These are phyloP conservation scores for Poliocrania exsul DNA, from an alignment of 2,797 vertebrate genomes.

Conservation along the genomic window DNA sequence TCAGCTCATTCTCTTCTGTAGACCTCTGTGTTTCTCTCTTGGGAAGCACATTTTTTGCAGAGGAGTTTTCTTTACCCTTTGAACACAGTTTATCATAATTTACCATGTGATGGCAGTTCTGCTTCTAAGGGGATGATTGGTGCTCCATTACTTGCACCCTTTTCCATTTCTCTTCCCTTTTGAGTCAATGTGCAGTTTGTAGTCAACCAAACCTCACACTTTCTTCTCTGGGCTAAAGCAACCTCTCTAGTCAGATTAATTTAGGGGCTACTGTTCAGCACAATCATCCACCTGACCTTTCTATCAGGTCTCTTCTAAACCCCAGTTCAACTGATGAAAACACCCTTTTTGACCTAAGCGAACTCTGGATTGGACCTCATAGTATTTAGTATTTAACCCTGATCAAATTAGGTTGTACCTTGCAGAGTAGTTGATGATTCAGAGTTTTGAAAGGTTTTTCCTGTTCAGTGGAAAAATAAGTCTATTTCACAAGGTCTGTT, in stretches of 20 bases:
- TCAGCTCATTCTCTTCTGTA: neutral
- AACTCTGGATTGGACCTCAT: neutral
- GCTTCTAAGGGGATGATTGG: neutral
- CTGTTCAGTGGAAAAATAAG: neutral
- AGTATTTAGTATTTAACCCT: neutral
- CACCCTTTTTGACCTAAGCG: neutral
- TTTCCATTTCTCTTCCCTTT: neutral
- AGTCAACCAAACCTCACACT: neutral
- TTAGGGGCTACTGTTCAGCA: neutral
- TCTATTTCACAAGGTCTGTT: neutral
- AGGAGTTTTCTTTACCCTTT: constrained; percentile 2
- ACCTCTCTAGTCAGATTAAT: neutral
- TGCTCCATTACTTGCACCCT: neutral
- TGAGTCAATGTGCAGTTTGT: neutral
- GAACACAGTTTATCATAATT: neutral
- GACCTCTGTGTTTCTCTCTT: neutral
- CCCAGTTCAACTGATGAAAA: neutral
- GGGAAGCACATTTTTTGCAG: constrained; percentile 9
- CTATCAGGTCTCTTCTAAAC: neutral
- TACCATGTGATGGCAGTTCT: neutral
- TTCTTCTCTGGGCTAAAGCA: neutral
- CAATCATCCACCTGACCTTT: neutral
- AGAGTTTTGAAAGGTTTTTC: neutral
- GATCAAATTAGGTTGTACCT: neutral
- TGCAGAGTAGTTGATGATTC: neutral